These are phyloP conservation scores for Malacoctenus gilli DNA, from an alignment of 2,797 vertebrate genomes.

Conservation along the genomic window DNA sequence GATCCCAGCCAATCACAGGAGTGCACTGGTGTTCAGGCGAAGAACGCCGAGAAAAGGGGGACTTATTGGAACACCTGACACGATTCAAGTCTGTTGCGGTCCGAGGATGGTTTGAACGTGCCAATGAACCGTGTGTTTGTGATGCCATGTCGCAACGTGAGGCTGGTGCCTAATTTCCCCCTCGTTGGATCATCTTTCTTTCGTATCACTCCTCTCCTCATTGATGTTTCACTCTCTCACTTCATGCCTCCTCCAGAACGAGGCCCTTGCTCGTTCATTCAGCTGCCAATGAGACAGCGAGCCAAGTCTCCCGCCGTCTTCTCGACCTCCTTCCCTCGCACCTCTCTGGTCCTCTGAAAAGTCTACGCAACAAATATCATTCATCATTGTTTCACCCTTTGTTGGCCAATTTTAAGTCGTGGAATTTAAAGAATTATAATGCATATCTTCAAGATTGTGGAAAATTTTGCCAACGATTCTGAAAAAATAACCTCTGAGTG, in stretches of 20 bases:
- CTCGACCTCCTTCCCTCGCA: constrained; percentile 28
- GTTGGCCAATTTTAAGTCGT: neutral
- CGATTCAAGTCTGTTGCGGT: constrained; percentile 41
- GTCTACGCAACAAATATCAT: too few relatives aligned
- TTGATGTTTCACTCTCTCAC: constrained; percentile 13
- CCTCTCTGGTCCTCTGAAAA: neutral
- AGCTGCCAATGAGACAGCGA: constrained; percentile 39
- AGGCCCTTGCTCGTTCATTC: constrained; percentile 21
- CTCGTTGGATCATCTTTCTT: too few relatives aligned
- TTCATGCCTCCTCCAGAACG: constrained; percentile 20
- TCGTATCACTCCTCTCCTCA: too few relatives aligned
- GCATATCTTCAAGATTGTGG: too few relatives aligned
- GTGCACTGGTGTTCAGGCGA: constrained; percentile 28
- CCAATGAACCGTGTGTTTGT: neutral
- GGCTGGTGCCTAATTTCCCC: neutral
- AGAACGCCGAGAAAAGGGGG: constrained; percentile 35
- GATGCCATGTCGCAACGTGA: too few relatives aligned
- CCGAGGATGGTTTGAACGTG: constrained; percentile 17
- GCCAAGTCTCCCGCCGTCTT: constrained; percentile 48
- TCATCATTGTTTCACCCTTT: too few relatives aligned
- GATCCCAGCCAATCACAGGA: constrained; percentile 45
- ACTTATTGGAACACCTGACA: constrained; percentile 41
- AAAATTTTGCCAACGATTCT: neutral
- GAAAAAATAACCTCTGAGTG: neutral
- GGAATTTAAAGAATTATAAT: too few relatives aligned